Conservation (phyloP, 2,113 vertebrate species). For the Delphinapterus leucas region DNA sequence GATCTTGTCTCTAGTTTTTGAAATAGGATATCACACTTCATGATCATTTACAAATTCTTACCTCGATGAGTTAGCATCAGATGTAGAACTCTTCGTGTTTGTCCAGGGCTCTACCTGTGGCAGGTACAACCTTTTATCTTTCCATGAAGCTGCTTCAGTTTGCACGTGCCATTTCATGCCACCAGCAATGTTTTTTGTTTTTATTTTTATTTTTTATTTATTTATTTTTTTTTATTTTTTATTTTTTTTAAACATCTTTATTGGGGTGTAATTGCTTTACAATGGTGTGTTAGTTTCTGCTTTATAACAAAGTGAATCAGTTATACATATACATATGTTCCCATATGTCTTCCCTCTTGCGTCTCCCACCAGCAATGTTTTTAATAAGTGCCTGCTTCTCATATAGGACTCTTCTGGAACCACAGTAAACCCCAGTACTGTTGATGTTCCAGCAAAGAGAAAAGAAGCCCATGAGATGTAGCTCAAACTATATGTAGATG, state of each 20-base stretch:
- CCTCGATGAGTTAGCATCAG: not conserved
- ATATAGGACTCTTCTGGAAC: not conserved
- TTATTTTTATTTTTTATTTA: no score
- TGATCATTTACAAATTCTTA: conserved; percentile 26
- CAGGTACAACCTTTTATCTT: not conserved
- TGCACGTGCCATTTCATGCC: not conserved
- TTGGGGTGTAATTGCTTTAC: no score
- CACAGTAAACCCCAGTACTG: not conserved
- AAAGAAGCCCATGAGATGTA: not conserved
- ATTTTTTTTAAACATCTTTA: no score
- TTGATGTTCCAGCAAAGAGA: not conserved
- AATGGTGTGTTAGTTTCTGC: no score
- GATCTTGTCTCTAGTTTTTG: conserved; percentile 12
- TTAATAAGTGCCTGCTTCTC: not conserved
- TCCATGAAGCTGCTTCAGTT: not conserved
- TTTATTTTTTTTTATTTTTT: no score
- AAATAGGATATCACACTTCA: not conserved
- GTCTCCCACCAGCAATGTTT: not conserved
- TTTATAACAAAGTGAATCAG: no score
- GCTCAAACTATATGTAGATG: not conserved
- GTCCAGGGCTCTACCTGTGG: not conserved
- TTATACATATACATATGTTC: no score
- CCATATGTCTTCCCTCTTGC: no score
- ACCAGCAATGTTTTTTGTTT: not conserved
- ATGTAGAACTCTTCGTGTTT: not conserved